Evolutionary conservation across 1,140 invertebrate species (phyloP), one percentile per base, ranked within the genome.

Genomic region (Drosophila insularis): DNA sequence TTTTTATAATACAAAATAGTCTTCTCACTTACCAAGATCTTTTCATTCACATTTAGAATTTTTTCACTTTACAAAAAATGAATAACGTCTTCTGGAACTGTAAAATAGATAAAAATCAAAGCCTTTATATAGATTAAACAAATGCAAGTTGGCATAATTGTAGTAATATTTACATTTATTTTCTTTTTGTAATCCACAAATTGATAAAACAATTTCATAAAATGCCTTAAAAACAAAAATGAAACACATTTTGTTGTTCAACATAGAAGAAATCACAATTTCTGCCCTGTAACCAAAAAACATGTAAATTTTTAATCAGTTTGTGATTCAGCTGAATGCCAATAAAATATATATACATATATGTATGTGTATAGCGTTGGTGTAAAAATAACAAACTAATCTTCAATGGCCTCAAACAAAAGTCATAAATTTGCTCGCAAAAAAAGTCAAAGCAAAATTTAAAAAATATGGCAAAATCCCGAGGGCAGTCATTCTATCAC

Each of bases 231-330:
- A 37, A 10, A 19, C 10, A 10, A 14, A 39, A 21, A 19, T 6
- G 13, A 13, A 17, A 61, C n/a, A 46, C 14, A n/a, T 61, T 43
- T 17, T 6, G 19, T 17, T 62, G 21, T 62, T 10, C 39, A 23
- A 8, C 39, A 21, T 21, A 37, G 21, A 64, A 5, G 58, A 74
- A 74, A 73, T 61, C 59, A 68, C 68, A 35, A 64, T 73, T 76
- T 76, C 50, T 70, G 23, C 8, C n/a, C 43, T 39, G 7, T 27
- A 43, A 43, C 63, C 35, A 31, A 63, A 31, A 63, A 70, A 58
- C 58, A 60, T 55, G 53, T 40, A 40, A 66, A 65, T 56, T 54
- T 86, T 81, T 87, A 82, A 86, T 86, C 75, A 81, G 82, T 81
- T 79, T 86, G 50, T 70, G 78, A 80, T 80, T 76, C 61, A 3